Evolutionary conservation across 2,113 vertebrate genomes (phyloP).

Genomic region (Hepsetus odoe): DNA sequence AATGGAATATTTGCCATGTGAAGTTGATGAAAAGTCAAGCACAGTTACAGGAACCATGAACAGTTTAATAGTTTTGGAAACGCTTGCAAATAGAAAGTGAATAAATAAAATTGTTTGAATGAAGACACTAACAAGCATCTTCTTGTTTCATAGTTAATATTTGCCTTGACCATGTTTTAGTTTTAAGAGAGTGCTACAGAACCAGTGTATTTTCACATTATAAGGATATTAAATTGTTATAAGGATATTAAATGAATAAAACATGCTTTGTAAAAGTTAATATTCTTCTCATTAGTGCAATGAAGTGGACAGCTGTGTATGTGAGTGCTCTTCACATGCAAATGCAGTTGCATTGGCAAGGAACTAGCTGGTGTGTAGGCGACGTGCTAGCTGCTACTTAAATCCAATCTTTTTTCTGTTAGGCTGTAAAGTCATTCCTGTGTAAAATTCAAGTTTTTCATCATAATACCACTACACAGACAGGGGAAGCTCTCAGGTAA

Average conservation of each 20-base stretch:
- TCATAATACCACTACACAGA: background rate
- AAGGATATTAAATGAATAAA: background rate
- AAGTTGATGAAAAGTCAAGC: constrained; percentile 33
- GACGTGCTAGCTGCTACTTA: constrained; percentile 2
- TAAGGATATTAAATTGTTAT: background rate
- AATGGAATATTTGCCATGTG: constrained; percentile 21
- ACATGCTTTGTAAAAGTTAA: background rate
- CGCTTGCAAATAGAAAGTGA: constrained; percentile 39
- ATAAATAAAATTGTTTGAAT: constrained; percentile 44
- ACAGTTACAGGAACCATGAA: constrained; percentile 20
- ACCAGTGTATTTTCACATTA: background rate
- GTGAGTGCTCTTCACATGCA: background rate
- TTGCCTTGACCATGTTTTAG: background rate
- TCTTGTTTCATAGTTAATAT: background rate
- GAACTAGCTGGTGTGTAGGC: constrained; percentile 10
- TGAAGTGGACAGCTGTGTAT: constrained; percentile 1
- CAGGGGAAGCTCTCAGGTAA: constrained; percentile 21
- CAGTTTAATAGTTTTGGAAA: constrained; percentile 38
- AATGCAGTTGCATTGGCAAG: background rate
- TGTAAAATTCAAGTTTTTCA: constrained; percentile 15
- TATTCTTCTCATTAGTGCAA: constrained; percentile 2
- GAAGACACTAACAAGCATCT: constrained; percentile 7
- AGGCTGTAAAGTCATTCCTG: constrained; percentile 11
- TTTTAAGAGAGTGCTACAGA: background rate
- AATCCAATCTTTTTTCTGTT: constrained; percentile 10